Base-by-base conservation (phyloP, 2,888 invertebrate genomes). In the Tetranychus piercei region DNA sequence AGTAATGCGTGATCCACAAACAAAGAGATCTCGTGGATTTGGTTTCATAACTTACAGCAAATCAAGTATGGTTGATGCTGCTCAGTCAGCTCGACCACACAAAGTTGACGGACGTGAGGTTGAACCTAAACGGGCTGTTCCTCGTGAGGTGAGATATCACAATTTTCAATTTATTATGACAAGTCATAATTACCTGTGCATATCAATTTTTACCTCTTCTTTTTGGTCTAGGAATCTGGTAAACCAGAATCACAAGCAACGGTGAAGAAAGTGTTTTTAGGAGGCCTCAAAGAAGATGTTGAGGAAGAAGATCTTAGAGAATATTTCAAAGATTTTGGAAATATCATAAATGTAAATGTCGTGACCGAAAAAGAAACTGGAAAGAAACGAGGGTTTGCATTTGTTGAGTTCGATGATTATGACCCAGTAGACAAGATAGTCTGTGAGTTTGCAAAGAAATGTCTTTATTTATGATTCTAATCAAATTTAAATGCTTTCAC, bases 361-460 rank as follows among this genome's bases (percentile, higher is more conserved):
- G 92, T 94, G 2, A 90, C 89, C 11, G 94, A 95, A 81, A 94
- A 94, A 80, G 92, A 91, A 75, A 91, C 91, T 2, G 93, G 93
- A 74, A 94, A 94, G 82, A 92, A 91, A 81, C 87, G 95, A 79
- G 96, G 96, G 8, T 97, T 96, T 82, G 95, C 92, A 69, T 97
- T 96, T 83, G 89, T 97, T 66, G 94, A 94, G 82, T 97, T 94
- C 83, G 93, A 94, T 81, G 96, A 97, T 82, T 94, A 95, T 82
- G 96, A 97, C 84, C 89, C 94, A 5, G 95, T 96, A 75, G 96
- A 96, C 82, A 95, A 94, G 85, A 89, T 94, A 83, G 92, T 93
- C 80, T 87, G 92, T 92, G 86, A 89, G 92, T 55, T 55, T 55
- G 34, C 34, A 34, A 34, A 34, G 34, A 34, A 34, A 34, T 34